phyloP scores from a whole-genome alignment of 2,113 vertebrate species.

The Sakesphorus luctuosus region DNA sequence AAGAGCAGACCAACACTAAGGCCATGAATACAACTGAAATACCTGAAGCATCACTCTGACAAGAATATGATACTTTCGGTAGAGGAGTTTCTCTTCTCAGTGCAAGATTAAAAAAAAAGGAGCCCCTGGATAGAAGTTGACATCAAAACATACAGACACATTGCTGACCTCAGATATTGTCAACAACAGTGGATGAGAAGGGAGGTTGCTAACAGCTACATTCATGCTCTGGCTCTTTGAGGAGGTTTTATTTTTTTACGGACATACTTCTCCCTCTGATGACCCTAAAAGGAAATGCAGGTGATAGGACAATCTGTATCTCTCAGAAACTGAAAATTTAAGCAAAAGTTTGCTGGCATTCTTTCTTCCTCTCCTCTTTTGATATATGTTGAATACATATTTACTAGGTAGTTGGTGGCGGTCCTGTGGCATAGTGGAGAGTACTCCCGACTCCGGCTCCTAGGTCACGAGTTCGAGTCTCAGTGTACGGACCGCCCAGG shows the following conservation, averaged over 20 bases:
- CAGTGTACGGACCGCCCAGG: too few species aligned
- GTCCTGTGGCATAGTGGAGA: too few species aligned
- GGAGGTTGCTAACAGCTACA: not conserved
- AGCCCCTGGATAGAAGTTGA: not conserved
- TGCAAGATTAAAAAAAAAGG: not conserved
- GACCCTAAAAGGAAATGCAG: not conserved
- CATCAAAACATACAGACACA: not conserved
- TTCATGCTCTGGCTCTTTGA: not conserved
- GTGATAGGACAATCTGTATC: not conserved
- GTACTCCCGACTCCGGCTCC: too few species aligned
- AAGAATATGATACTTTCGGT: not conserved
- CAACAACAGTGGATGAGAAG: not conserved
- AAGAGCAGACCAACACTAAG: not conserved
- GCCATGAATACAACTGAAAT: not conserved
- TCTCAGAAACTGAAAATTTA: not conserved
- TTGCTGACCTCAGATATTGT: not conserved
- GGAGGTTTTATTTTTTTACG: constrained; percentile 37
- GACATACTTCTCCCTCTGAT: not conserved
- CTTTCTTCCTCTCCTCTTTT: not conserved
- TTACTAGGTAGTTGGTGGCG: not conserved
- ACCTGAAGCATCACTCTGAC: not conserved
- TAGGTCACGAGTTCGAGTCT: too few species aligned
- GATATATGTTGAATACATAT: not conserved
- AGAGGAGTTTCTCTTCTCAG: not conserved
- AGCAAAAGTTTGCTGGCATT: not conserved